Conservation (phyloP, 2,797 vertebrate genomes). For the Pseudotriccus pelzelni region DNA sequence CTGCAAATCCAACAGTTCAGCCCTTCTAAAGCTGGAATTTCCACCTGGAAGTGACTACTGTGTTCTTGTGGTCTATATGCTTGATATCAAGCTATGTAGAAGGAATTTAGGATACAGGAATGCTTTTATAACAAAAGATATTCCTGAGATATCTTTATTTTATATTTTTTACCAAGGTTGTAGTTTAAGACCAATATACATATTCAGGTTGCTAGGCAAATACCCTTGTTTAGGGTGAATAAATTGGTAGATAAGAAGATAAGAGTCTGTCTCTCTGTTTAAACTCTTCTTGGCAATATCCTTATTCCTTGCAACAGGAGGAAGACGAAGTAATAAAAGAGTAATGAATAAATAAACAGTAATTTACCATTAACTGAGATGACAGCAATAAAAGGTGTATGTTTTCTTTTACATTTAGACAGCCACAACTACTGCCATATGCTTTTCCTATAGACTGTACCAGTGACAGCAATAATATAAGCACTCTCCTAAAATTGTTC, state of each 20-base stretch:
- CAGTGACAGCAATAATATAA: neutral
- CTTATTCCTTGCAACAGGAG: neutral
- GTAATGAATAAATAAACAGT: neutral
- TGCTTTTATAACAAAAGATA: neutral
- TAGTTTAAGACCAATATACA: neutral
- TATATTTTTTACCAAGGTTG: neutral
- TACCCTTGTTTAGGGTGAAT: neutral
- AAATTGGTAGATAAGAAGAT: neutral
- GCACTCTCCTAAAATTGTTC: neutral
- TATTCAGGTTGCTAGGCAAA: neutral
- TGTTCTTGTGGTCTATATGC: neutral
- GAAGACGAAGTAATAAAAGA: neutral
- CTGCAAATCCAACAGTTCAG: neutral
- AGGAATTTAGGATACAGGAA: neutral
- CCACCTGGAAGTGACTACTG: neutral
- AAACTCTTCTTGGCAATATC: neutral
- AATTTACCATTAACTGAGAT: neutral
- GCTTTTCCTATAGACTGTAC: neutral
- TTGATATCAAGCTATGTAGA: neutral
- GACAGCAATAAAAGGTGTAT: neutral
- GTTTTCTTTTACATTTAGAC: neutral
- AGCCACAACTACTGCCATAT: neutral
- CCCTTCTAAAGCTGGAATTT: neutral
- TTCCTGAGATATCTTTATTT: neutral
- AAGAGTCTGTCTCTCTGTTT: neutral